Evolutionary conservation across 2,797 vertebrate genomes (phyloP).

Genomic region (Otus scops): DNA sequence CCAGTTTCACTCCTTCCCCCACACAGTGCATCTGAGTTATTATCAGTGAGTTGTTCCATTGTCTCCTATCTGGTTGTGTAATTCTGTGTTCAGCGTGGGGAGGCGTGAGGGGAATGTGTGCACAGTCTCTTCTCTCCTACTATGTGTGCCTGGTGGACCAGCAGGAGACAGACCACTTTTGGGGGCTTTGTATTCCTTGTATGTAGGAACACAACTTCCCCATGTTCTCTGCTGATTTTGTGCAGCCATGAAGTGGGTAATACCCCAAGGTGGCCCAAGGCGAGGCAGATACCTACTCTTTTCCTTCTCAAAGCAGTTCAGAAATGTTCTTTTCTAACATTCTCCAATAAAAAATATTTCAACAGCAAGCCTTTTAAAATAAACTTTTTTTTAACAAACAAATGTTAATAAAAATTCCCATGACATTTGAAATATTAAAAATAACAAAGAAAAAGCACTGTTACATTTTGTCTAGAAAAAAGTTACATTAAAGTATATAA

Average conservation of each 20-base stretch:
- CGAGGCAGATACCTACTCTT: not conserved
- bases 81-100: not conserved
- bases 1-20: not conserved
- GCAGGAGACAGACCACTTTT: not conserved
- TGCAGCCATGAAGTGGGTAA: not conserved
- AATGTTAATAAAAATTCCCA: not conserved
- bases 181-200: not conserved
- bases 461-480: not conserved
- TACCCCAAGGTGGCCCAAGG: not conserved
- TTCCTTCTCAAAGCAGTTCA: not conserved
- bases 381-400: not conserved
- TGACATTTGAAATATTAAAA: not conserved
- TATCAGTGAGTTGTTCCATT: not conserved
- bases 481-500: not conserved
- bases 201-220: not conserved
- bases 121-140: not conserved
- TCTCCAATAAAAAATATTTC: not conserved
- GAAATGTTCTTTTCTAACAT: not conserved
- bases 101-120: not conserved
- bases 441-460: not conserved
- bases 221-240: not conserved
- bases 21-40: not conserved
- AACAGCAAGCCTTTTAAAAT: not conserved
- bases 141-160: not conserved
- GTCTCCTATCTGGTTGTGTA: not conserved